A percentile compares a stretch with the other conserved stretches of the same genome.
phyloP scores from a whole-genome alignment of 2,113 vertebrate species.

The Corvus hawaiiensis region DNA sequence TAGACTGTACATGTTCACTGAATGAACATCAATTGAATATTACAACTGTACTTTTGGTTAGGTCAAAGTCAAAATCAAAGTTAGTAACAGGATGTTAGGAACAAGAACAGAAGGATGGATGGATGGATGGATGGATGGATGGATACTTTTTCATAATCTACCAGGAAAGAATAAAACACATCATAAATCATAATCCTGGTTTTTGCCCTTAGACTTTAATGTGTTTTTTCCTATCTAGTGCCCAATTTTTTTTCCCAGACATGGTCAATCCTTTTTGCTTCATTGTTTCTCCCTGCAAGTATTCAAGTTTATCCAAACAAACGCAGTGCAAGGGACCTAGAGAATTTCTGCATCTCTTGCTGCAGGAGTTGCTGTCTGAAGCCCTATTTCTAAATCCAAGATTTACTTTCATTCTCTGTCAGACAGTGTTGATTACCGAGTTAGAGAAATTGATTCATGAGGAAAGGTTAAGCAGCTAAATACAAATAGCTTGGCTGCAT shows the following conservation, averaged over 20 bases:
- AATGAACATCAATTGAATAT: not conserved
- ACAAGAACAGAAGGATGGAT: not conserved
- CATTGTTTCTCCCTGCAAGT: not conserved
- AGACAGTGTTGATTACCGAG: not conserved
- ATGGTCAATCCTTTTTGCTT: not conserved
- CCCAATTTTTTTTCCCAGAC: not conserved
- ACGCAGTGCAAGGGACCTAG: not conserved
- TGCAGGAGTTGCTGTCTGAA: not conserved
- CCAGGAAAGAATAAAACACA: not conserved
- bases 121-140: not conserved
- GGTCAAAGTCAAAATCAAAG: not conserved
- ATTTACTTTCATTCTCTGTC: not conserved
- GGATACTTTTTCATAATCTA: not conserved
- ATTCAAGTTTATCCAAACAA: not conserved
- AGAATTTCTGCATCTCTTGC: not conserved
- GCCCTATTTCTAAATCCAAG: not conserved
- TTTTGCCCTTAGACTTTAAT: not conserved
- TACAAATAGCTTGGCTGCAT: not conserved
- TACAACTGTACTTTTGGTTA: not conserved
- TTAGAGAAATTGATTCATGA: slow-evolving; percentile 34
- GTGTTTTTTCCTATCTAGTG: not conserved
- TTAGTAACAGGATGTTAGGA: not conserved
- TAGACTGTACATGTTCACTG: not conserved
- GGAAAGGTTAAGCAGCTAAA: slow-evolving; percentile 50
- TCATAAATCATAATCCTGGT: not conserved